Evolutionary conservation across 2,797 vertebrate genomes (phyloP), one percentile per base, ranked within the genome.

Genomic region (Chaunax sp.): DNA sequence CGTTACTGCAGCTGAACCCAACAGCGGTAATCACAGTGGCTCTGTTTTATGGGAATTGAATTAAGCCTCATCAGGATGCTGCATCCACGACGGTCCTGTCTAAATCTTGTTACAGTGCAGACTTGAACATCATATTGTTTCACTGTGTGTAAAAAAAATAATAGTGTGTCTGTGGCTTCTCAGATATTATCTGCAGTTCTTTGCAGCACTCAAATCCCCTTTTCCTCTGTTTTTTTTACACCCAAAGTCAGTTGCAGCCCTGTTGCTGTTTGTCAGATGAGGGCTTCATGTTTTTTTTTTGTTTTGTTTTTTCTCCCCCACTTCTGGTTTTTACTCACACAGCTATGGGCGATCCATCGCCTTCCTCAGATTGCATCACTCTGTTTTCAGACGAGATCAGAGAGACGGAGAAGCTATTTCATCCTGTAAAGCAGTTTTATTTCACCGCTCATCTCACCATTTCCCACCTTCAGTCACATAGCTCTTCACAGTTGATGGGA

Each of bases 301-400:
- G 4, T 28, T 28, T 28, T 4, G 8, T 28, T 28, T 28, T 28
- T 28, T 28, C 8, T 28, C 4, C 4, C 4, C 4, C 5, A 76
- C 72, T 46, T 75, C 70, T 67, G 51, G 9, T 83, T 83, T 81
- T 72, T 53, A 57, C 75, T 75, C 64, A 57, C 52, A 57, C 46
- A 44, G 65, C 75, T 84, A 56, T 54, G 47, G 64, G 56, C 38
- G 2, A 77, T 78, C 75, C 61, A 75, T 67, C 59, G 64, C 60
- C 80, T 75, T 80, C 66, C 47, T 77, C 59, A n/a, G 52, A 77
- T 84, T 85, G 72, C 82, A 81, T 84, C 84, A 86, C 49, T 79
- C 70, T 50, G 56, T 64, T 66, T 74, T 69, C n/a, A 1, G 58
- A 76, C 75, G 72, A 66, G 58, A 69, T 64, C 59, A 43, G 37